These are phyloP conservation scores for Eubasilissa regina DNA, from an alignment of 1,140 invertebrate genomes.

Conservation along the genomic window DNA sequence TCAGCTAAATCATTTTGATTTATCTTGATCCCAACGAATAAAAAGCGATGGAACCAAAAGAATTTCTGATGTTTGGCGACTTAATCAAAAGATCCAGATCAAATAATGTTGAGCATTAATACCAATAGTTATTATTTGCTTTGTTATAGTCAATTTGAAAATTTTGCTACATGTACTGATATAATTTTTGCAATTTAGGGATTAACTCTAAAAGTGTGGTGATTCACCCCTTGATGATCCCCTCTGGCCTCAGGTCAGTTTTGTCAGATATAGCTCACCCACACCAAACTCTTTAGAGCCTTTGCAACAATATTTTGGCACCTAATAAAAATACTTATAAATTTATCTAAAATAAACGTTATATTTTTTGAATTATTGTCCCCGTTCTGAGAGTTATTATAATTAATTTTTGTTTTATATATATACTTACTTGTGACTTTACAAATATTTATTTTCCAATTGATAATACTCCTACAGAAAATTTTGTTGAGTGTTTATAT, in stretches of 20 bases:
- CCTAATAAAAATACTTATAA: background rate
- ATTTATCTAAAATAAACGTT: background rate
- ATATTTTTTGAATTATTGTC: background rate
- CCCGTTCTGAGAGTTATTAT: background rate
- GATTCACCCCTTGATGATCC: slow-evolving; percentile 17
- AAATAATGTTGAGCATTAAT: too few species aligned
- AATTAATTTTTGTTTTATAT: background rate
- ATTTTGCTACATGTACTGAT: too few species aligned
- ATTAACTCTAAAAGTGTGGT: slow-evolving; percentile 13
- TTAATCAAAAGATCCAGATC: too few species aligned
- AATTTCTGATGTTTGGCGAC: too few species aligned
- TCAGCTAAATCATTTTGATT: slow-evolving; percentile 22
- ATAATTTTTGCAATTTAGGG: background rate
- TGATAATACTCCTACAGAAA: background rate
- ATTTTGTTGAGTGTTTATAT: too few species aligned
- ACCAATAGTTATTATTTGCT: too few species aligned
- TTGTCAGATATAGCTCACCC: slow-evolving; percentile 22
- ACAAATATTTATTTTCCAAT: too few species aligned
- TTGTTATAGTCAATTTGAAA: too few species aligned
- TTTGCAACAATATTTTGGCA: background rate
- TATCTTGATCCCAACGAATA: slow-evolving; percentile 18
- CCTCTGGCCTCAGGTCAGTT: slow-evolving; percentile 18
- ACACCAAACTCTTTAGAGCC: slow-evolving; percentile 8
- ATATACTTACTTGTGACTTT: background rate
- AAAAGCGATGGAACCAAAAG: background rate